Conservation (phyloP, 1,140 invertebrate species). For the Drosophila ambigua region DNA sequence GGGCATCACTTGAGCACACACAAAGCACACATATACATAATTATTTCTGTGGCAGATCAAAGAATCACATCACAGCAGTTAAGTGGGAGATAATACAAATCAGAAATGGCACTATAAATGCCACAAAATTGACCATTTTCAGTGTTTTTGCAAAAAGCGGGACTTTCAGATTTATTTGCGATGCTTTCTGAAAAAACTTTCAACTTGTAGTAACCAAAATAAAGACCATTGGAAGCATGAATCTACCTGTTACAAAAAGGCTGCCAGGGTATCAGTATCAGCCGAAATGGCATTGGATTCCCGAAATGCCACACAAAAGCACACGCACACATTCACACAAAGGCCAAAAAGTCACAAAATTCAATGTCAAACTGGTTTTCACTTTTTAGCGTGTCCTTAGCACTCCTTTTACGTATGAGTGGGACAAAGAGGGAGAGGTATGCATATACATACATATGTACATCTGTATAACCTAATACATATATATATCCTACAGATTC, state of each 20-base stretch:
- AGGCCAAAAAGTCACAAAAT: constrained; percentile 46
- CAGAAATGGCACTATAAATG: too few species aligned
- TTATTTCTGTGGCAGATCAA: not conserved
- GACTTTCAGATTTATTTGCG: too few species aligned
- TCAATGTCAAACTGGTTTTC: constrained; percentile 77
- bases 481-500: constrained; percentile 14
- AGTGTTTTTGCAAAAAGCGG: too few species aligned
- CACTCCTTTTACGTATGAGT: constrained; percentile 58
- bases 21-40: not conserved
- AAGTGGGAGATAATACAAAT: too few species aligned
- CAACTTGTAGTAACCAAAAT: too few species aligned
- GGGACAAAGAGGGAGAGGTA: constrained; percentile 30
- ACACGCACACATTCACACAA: constrained; percentile 17
- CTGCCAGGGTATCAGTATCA: constrained; percentile 12
- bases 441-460: constrained; percentile 2
- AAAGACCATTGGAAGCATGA: too few species aligned
- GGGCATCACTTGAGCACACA: constrained; percentile 59
- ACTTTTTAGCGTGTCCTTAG: constrained; percentile 70
- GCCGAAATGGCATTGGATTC: constrained; percentile 59
- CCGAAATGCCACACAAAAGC: constrained; percentile 35
- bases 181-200: too few species aligned
- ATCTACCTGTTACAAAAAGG: not conserved
- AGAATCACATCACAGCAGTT: too few species aligned
- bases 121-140: too few species aligned
- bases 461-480: not conserved